Conservation (phyloP, 2,113 vertebrate species). For the Microcebus jonahi region DNA sequence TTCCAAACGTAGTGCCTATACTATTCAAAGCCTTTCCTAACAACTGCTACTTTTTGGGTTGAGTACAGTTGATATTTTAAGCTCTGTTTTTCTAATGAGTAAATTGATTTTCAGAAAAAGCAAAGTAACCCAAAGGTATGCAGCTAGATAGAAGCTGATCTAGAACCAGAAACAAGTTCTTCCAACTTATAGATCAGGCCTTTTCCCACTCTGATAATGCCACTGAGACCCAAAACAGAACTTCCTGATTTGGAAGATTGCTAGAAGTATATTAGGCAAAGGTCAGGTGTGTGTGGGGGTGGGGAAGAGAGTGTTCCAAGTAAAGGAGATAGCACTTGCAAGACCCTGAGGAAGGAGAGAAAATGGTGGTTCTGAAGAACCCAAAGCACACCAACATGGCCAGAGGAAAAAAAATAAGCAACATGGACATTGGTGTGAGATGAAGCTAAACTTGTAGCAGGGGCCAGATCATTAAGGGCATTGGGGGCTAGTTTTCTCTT, state of each 20-base stretch:
- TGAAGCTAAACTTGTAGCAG: neutral
- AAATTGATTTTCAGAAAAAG: conserved; percentile 19
- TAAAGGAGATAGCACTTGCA: neutral
- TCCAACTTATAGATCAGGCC: neutral
- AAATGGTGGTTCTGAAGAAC: neutral
- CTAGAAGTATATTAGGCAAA: neutral
- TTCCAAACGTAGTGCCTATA: neutral
- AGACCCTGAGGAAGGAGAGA: neutral
- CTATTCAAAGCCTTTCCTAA: neutral
- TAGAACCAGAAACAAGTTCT: neutral
- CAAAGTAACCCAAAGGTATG: conserved; percentile 29
- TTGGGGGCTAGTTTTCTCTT: neutral
- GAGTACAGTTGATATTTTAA: neutral
- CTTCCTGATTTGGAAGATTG: neutral
- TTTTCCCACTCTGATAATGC: neutral
- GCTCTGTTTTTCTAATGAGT: neutral
- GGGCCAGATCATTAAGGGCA: neutral
- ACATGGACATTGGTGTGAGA: neutral
- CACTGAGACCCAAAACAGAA: neutral
- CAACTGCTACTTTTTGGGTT: neutral
- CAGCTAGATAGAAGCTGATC: neutral
- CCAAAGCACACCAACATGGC: neutral
- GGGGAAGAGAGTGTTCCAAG: neutral
- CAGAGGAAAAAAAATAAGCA: neutral
- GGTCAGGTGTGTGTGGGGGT: neutral